Evolutionary conservation across 2,888 invertebrate genomes (phyloP), one percentile per base, ranked within the genome.

Genomic region (Phengaris arion): DNA sequence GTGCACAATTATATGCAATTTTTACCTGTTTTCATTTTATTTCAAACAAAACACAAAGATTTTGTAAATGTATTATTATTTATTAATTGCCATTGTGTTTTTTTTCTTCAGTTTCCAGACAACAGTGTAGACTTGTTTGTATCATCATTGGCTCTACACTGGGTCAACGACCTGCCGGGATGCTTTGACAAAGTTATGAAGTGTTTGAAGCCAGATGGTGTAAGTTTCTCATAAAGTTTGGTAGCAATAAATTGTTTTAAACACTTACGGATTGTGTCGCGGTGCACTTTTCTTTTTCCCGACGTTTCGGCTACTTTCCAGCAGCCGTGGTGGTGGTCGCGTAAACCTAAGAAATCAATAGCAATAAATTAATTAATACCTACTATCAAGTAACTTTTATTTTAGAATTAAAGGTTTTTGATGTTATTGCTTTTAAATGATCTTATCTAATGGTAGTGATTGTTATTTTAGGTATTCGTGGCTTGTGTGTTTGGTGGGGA

Each of bases 141-240:
- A 45, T 98, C 98, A 52, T 98, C 97, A 77, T 89, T 98, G 13
- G 96, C 96, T 78, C 92, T 99, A 64, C 99, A 99, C 85, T 99
- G 99, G 99, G 98, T 99, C 0, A 99, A 99, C 86, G 97, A 99
- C 89, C 93, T 99, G n/a, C 99, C 99, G 0, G 97, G 97, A 6
- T 96, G 96, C 77, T 97, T 97, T 81, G 94, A 94, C 78, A 93
- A 93, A 83, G 94, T 97, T 81, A 95, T 96, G 82, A 92, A 90
- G 10, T 94, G 96, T 77, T 89, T 99, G 46, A 97, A 96, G 87
- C 96, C 96, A 75, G 99, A 99, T 92, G 99, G 99, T 51, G 98
- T 94, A 73, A 87, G 90, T 86, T 10, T 3, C 48, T 48, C 8
- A 48, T 48, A 48, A 48, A 48, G 48, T 48, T 8, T 48, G 48